A percentile compares a stretch with the other conserved stretches of the same genome.
Evolutionary conservation across 2,888 invertebrate genomes (phyloP).

Genomic region (Pterobdella sp.): DNA sequence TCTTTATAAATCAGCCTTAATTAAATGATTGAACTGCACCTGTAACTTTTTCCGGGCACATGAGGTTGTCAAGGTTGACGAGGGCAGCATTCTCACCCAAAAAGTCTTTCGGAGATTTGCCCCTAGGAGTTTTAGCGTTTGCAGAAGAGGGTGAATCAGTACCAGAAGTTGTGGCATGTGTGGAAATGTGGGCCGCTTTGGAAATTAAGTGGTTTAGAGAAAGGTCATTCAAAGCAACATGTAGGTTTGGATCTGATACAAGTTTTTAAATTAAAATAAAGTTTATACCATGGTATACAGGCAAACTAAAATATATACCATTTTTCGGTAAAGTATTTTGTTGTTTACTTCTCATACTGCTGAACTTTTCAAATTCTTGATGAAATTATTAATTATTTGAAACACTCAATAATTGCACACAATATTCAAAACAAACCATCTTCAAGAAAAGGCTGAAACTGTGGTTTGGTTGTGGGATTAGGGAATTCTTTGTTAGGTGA

Average conservation of each 20-base stretch:
- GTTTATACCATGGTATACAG: no score
- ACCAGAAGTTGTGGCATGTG: constrained; percentile 1
- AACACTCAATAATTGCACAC: neutral
- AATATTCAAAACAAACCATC: neutral
- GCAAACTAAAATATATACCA: no score
- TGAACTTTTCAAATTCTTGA: constrained; percentile 13
- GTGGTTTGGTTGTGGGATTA: neutral
- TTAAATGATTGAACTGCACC: neutral
- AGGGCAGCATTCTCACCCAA: constrained; percentile 91
- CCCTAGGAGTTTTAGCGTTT: neutral
- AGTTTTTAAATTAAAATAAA: no score
- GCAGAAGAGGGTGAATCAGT: neutral
- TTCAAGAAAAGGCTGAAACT: neutral
- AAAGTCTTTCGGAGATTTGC: constrained; percentile 86
- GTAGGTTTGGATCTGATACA: neutral
- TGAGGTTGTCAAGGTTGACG: constrained; percentile 93
- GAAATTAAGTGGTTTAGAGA: neutral
- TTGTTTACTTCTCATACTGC: constrained; percentile 2
- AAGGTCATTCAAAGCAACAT: neutral
- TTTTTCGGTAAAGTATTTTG: neutral
- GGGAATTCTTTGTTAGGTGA: no score
- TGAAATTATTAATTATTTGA: neutral
- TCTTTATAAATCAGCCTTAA: no score
- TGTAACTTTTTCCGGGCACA: constrained; percentile 53
- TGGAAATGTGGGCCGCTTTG: neutral